phyloP scores from a whole-genome alignment of 2,113 vertebrate species.

The Dipodomys merriami region DNA sequence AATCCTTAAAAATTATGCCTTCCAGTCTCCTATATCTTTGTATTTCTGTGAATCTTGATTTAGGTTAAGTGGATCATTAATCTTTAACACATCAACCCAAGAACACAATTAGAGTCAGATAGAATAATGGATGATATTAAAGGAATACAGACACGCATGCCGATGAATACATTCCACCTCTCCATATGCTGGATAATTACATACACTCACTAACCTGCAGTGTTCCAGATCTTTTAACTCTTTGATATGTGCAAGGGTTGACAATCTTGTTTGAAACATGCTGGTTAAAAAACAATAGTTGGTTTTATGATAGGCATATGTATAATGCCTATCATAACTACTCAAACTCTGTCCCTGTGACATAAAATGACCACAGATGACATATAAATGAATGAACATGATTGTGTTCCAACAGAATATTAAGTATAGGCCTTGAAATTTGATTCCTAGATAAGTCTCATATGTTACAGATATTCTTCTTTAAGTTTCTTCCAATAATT shows the following conservation, averaged over 20 bases:
- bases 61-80: constrained; percentile 56
- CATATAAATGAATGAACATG: not conserved
- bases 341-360: not conserved
- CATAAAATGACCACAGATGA: not conserved
- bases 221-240: constrained; percentile 14
- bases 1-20: not conserved
- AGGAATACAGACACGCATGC: not conserved
- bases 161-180: not conserved
- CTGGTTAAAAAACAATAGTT: not conserved
- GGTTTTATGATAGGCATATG: not conserved
- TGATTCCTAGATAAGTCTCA: not conserved
- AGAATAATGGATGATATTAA: constrained; percentile 55
- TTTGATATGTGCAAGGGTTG: not conserved
- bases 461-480: not conserved
- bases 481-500: not conserved
- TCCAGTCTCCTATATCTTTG: constrained; percentile 35
- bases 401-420: not conserved
- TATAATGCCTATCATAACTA: not conserved
- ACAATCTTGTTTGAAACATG: not conserved
- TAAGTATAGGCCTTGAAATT: not conserved
- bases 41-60: constrained; percentile 63
- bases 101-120: constrained; percentile 71
- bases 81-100: constrained; percentile 61
- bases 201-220: not conserved
- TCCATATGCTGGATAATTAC: constrained; percentile 1